Base-by-base conservation (phyloP, 2,888 invertebrate species). In the Stenoptilia bipunctidactyla region DNA sequence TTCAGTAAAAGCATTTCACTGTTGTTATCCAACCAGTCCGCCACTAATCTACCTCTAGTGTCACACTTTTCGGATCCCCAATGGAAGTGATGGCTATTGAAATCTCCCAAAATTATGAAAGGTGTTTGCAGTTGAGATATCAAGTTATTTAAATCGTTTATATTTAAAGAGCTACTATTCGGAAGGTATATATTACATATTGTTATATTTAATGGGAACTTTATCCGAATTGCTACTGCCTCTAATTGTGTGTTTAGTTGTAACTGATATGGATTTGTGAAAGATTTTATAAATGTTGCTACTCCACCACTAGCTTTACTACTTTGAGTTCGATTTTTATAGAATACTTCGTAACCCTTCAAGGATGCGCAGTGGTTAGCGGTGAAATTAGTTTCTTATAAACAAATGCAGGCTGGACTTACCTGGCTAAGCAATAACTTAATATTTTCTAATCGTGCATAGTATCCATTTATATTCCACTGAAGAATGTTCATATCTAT, bases 51-150 rank as follows among this genome's bases (percentile, higher is more conserved):
- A 36, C 47, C 42, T 36, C 45, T 40, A 3, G 13, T 13, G 14
- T 47, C 43, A 40, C 45, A 47, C 30, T 44, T 42, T n/a, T 44
- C 25, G n/a, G 45, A 45, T 10, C 43, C 45, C 45, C 45, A 43
- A 36, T 43, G 34, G 25, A 42, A 44, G 13, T 42, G 40, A 9
- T 46, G 46, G 13, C 46, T 39, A 20, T 44, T 33, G 12, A 33
- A 33, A 33, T 33, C 33, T 9, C 33, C 33, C 12, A 33, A n/a
- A 4, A 33, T 9, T n/a, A 33, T 33, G 12, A 33, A 33, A n/a
- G 33, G 33, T n/a, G 8, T 12, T n/a, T 91, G 87, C 51, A 89
- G 89, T 44, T 84, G 80, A 3, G 89, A 86, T 52, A 90, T 80
- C 47, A 85, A 84, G 39, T 33, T 46, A 15, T 44, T 40, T 35